Base-by-base conservation (phyloP, 2,888 invertebrate species). In the Sminthurides aquaticus region DNA sequence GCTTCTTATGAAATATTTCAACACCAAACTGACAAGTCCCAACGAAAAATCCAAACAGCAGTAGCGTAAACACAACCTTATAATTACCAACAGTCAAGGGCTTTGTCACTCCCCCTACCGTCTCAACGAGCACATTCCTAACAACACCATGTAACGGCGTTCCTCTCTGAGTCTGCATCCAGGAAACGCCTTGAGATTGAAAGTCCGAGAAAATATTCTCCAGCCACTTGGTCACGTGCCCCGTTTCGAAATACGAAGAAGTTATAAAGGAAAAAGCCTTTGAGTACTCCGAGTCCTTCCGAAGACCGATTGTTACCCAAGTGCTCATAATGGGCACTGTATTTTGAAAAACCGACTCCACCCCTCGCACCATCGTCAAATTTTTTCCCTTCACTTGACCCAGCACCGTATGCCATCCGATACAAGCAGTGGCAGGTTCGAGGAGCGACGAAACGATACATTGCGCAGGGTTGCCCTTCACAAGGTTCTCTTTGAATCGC, bases 271-370 rank as follows among this genome's bases (percentile, higher is more conserved):
- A 60, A 20, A 65, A 61, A 3, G 61, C 57, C 3, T 56, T 20
- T 2, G 65, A 61, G 43, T 57, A 65, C 8, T 20, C n/a, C 2
- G 65, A 65, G 49, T 65, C n/a, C 27, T 65, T 65, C 20, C 61
- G 65, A n/a, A 65, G 56, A 22, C 65, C 65, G 8, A 65, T n/a
- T 2, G 57, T 65, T 1, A 65, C 61, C 65, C 65, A 65, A 28
- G 49, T 60, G 2, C 49, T 56, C n/a, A 60, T 57, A 1, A 61
- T 25, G 2, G 57, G 2, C 11, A 28, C 22, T 27, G 60, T 54
- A 18, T 24, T 57, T 29, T 2, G 2, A 34, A 27, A 61, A 5
- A 65, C 26, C 24, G 61, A 20, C 1, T 57, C 28, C 2, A 61
- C 22, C 18, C 61, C 61, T 15, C 25, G 5, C n/a, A 20, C 28